These are phyloP conservation scores for Pristis pectinata DNA, from an alignment of 2,797 vertebrate species.

Conservation along the genomic window DNA sequence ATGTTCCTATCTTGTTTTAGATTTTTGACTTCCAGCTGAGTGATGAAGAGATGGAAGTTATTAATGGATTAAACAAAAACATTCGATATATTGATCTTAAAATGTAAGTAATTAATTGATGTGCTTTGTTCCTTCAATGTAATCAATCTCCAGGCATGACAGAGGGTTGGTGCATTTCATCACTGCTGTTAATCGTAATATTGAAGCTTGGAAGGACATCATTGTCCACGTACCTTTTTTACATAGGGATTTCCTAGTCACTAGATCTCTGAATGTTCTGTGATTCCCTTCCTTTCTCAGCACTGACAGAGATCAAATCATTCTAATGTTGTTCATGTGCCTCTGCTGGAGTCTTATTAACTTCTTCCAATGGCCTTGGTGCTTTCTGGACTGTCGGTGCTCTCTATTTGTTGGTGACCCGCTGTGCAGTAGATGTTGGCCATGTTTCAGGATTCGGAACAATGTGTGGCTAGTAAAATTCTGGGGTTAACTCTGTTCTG, in stretches of 20 bases:
- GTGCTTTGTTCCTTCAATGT: neutral
- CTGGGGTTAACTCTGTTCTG: neutral
- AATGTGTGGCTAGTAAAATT: neutral
- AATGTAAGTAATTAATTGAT: neutral
- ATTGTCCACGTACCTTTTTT: neutral
- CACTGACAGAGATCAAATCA: neutral
- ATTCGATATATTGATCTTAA: constrained; percentile 66
- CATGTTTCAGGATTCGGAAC: neutral
- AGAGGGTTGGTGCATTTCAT: neutral
- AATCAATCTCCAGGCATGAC: neutral
- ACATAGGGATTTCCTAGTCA: neutral
- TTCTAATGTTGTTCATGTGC: neutral
- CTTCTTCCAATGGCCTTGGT: neutral
- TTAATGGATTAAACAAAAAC: constrained; percentile 80
- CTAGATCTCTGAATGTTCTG: neutral
- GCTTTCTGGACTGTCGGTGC: neutral
- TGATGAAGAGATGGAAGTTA: constrained; percentile 74
- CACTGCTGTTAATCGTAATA: neutral
- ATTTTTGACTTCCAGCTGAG: constrained; percentile 90
- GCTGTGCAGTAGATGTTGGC: neutral
- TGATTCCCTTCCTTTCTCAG: neutral
- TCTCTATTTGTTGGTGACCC: neutral
- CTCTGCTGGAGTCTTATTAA: neutral
- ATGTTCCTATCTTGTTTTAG: constrained; percentile 49
- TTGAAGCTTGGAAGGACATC: neutral